Evolutionary conservation across 2,113 vertebrate genomes (phyloP), one percentile per base, ranked within the genome.

Genomic region (Balaenoptera acutorostrata): DNA sequence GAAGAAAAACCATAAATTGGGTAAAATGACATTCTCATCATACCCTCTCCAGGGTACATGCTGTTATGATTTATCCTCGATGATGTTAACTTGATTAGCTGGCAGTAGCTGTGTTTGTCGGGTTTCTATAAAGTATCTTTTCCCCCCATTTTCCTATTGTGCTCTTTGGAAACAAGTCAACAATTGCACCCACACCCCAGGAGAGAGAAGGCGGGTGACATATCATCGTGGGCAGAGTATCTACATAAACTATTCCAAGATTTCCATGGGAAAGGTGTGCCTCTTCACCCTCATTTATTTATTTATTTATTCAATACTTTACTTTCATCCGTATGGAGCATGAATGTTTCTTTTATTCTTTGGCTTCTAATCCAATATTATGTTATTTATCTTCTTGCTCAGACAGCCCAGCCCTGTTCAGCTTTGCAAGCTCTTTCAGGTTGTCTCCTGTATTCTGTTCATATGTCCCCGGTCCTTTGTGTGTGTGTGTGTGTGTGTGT

Each of bases 51-150:
- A 36, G 63, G 29, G 23, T 3, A 10, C 14, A 6, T 27, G n/a
- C 2, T 1, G 0, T 7, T 6, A 1, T 3, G 23, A 49, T 41
- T 44, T 4, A 0, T 27, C 17, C 0, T 5, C 18, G 14, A 8
- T 52, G 68, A 25, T 5, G 3, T 4, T 31, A 1, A 6, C 18
- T 31, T 13, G 49, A 23, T 52, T 11, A 55, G 14, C 7, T 4
- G 55, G 20, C 21, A 10, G 88, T 18, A 14, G 9, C 0, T 0
- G 14, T 4, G 7, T 31, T n/a, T 33, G 44, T 1, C 6, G 4
- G 3, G 10, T 55, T 33, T 84, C n/a, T 36, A 31, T 23, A 13
- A 71, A 33, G n/a, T 13, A 8, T 20, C 20, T 33, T 69, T 44
- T 14, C 2, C 5, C 31, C 9, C 17, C 2, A 9, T 61, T 68